Evolutionary conservation across 2,113 vertebrate species (phyloP).

Genomic region (Probosciger aterrimus): DNA sequence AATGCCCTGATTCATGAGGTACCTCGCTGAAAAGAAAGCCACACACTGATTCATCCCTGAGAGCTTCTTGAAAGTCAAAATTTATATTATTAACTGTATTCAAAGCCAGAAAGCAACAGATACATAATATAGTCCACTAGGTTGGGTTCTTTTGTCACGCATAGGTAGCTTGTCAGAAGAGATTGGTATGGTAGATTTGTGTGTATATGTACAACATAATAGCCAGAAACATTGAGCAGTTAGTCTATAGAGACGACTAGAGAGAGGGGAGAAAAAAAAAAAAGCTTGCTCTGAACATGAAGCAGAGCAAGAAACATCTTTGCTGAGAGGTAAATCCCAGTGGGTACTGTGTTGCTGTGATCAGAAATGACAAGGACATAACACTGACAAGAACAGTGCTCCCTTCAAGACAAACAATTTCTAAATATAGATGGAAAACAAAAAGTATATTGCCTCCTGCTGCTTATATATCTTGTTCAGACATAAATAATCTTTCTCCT

Average conservation of each 20-base stretch:
- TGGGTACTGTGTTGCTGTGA: neutral
- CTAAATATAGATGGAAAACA: neutral
- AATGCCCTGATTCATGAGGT: neutral
- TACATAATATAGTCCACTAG: neutral
- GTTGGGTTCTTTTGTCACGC: neutral
- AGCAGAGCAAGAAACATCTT: neutral
- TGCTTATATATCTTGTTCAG: neutral
- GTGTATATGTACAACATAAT: neutral
- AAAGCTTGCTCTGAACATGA: neutral
- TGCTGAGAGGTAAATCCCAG: neutral
- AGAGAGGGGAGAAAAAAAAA: neutral
- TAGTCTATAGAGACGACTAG: neutral
- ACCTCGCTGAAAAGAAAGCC: neutral
- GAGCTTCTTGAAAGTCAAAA: neutral
- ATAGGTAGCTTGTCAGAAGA: neutral
- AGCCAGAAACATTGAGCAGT: neutral
- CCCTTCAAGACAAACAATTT: neutral
- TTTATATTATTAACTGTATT: neutral
- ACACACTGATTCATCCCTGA: neutral
- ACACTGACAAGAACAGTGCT: neutral
- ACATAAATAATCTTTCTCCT: neutral
- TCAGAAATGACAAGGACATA: neutral
- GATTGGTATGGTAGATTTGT: neutral
- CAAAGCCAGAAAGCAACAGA: neutral
- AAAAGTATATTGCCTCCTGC: neutral